Base-by-base conservation (phyloP, 1,140 invertebrate genomes). In the Globodera ellingtonae region DNA sequence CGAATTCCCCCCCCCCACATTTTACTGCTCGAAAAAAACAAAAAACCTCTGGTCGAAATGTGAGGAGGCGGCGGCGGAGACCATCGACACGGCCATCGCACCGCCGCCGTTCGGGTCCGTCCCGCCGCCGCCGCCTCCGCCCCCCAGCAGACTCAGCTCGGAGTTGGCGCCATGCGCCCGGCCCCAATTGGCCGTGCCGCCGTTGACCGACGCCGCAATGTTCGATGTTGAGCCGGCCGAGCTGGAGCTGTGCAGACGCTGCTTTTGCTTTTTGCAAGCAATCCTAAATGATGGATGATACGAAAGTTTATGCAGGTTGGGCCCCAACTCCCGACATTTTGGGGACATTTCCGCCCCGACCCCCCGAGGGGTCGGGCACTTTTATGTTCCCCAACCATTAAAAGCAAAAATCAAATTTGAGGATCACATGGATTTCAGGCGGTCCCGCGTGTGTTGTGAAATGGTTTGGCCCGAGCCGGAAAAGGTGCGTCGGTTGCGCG, bases 401-500 rank as follows among this genome's bases (percentile, higher is more conserved):
- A 35, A 35, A 35, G 35, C 35, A 35, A 35, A 35, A 35, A 35
- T 35, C 35, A 35, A 35, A 35, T 35, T 3, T 35, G 35, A 35
- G 35, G 35, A 72, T 56, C 65, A 77, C 75, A 87, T 87, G 10
- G 84, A 80, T 77, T 87, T 87, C 6, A 87, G 81, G 0, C 87
- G 84, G 66, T 87, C 86, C 50, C 85, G 47, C 15, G 86, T 87
- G 69, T 76, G 77, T 62, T 87, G 85, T 24, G 80, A 83, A 44
- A 87, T 87, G 4, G 86, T 87, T 74, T 86, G 85, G 24, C 84
- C 84, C 10, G 84, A 85, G 10, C 84, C 84, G 4, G 83, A 86
- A 50, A 85, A 84, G 8, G 84, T 84, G 18, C 84, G 72, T 10
- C 84, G 77, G 70, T 85, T 85, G 15, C 84, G 76, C 52, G 75